phyloP scores from a whole-genome alignment of 1,140 invertebrate species.

The Pseudomyrmex pallidus region DNA sequence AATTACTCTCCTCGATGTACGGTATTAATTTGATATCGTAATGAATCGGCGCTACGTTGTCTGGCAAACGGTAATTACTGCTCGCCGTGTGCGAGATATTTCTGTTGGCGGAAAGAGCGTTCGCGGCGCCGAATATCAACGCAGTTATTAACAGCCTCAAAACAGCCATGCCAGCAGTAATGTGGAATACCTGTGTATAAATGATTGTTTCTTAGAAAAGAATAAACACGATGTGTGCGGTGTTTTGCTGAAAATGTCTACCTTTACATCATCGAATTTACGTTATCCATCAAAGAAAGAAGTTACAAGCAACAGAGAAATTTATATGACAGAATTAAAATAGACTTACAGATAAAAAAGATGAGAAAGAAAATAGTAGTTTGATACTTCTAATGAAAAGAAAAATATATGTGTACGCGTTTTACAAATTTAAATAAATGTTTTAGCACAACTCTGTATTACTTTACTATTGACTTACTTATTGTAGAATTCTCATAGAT shows the following conservation, averaged over 20 bases:
- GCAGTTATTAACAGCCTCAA: not conserved
- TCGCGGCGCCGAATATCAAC: not conserved
- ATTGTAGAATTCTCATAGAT: too few relatives aligned
- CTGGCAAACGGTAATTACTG: constrained; percentile 59
- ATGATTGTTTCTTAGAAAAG: not conserved
- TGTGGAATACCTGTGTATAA: not conserved
- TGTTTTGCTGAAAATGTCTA: not conserved
- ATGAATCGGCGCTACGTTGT: constrained; percentile 42
- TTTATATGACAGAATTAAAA: too few relatives aligned
- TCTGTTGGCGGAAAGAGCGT: not conserved
- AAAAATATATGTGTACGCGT: too few relatives aligned
- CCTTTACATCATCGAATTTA: too few relatives aligned
- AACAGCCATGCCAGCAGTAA: constrained; percentile 4
- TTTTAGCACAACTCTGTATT: too few relatives aligned
- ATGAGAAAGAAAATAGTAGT: too few relatives aligned
- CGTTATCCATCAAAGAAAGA: too few relatives aligned
- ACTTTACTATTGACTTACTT: too few relatives aligned
- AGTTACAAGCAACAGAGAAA: too few relatives aligned
- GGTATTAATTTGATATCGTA: constrained; percentile 69
- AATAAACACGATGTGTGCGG: not conserved
- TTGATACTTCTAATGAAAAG: too few relatives aligned
- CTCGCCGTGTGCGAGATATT: not conserved
- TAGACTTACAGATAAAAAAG: too few relatives aligned
- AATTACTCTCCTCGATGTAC: constrained; percentile 62
- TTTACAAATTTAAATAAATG: too few relatives aligned